Evolutionary conservation across 2,113 vertebrate species (phyloP).

Genomic region (Alligator mississippiensis): DNA sequence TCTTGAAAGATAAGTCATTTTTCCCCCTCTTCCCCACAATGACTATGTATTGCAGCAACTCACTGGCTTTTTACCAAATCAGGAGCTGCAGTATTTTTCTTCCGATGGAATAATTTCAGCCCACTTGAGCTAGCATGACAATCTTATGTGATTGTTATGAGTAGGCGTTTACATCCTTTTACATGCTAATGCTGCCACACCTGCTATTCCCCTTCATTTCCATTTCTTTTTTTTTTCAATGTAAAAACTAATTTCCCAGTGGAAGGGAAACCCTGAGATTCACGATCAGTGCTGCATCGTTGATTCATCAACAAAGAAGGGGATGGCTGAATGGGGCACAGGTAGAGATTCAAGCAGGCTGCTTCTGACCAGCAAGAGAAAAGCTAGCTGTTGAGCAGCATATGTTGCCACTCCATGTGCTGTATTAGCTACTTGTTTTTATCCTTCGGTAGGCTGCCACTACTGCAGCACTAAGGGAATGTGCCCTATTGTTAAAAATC

Average conservation of each 20-base stretch:
- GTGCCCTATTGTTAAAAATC: conserved; percentile 89
- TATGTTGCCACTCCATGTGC: conserved; percentile 77
- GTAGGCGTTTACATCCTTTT: conserved; percentile 83
- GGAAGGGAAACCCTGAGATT: conserved; percentile 65
- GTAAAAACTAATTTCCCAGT: conserved; percentile 68
- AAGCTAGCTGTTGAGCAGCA: conserved; percentile 72
- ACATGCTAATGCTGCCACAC: conserved; percentile 83
- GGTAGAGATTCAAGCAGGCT: conserved; percentile 73
- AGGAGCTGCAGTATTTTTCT: conserved; percentile 82
- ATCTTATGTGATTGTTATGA: conserved; percentile 81
- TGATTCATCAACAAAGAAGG: conserved; percentile 72
- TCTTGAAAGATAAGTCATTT: conserved; percentile 68
- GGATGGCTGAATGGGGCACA: conserved; percentile 75
- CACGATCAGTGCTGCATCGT: conserved; percentile 59
- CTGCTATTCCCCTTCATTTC: conserved; percentile 77
- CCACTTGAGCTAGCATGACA: conserved; percentile 81
- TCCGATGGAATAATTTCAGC: conserved; percentile 80
- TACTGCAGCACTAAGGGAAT: conserved; percentile 85
- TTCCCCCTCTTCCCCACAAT: conserved; percentile 71
- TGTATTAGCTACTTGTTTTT: conserved; percentile 68
- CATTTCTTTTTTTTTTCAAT: conserved; percentile 24
- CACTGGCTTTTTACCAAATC: conserved; percentile 84
- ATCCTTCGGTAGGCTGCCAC: conserved; percentile 78
- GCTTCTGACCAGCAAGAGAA: conserved; percentile 67
- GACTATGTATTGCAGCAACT: conserved; percentile 84